phyloP scores from a whole-genome alignment of 2,797 vertebrate species.

The Malacoctenus gilli region DNA sequence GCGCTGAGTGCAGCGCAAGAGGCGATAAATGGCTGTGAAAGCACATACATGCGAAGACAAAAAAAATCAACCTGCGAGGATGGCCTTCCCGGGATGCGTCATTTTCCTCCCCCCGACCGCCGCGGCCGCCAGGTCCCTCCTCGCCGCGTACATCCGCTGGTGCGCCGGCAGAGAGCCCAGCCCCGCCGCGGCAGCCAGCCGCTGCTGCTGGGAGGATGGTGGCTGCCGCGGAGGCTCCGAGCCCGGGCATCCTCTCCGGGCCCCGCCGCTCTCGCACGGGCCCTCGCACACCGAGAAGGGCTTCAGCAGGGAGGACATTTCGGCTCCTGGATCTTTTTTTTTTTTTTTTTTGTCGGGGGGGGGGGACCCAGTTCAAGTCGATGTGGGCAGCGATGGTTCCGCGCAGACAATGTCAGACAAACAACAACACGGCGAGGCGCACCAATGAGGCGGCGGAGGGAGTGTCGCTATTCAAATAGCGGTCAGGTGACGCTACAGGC shows the following conservation, averaged over 20 bases:
- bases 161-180: conserved; percentile 46
- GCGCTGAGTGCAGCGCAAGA: neutral
- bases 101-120: conserved; percentile 74
- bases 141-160: conserved; percentile 53
- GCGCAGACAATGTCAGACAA: conserved; percentile 44
- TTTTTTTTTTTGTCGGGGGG: neutral
- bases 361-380: neutral
- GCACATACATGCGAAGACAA: neutral
- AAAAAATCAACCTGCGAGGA: conserved; percentile 78
- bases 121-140: conserved; percentile 74
- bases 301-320: conserved; percentile 81
- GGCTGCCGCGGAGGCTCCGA: conserved; percentile 35
- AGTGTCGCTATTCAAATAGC: conserved; percentile 69
- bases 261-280: conserved; percentile 67
- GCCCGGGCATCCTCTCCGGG: conserved; percentile 56
- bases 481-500: conserved; percentile 50
- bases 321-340: too few species aligned
- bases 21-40: neutral
- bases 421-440: conserved; percentile 61
- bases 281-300: conserved; percentile 78
- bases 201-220: conserved; percentile 26
- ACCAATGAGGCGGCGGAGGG: conserved; percentile 40
- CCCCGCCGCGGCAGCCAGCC: conserved; percentile 37
- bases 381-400: neutral
- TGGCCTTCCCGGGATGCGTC: conserved; percentile 82